Evolutionary conservation across 2,797 vertebrate species (phyloP), one percentile per base, ranked within the genome.

Genomic region (Phataginus tricuspis): DNA sequence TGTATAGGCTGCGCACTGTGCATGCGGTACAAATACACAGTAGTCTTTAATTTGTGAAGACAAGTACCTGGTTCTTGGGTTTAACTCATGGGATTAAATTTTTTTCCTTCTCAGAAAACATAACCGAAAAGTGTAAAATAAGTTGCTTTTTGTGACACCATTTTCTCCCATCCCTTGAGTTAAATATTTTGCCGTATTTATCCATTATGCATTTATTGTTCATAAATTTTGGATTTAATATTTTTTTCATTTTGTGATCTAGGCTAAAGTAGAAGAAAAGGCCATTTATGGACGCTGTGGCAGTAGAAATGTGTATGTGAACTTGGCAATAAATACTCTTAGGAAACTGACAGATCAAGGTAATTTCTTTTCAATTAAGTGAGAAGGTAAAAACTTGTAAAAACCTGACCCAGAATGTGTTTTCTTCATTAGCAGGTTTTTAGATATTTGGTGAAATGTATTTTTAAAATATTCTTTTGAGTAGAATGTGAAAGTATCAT

Each of bases 261-360:
- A 99, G 99, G 99, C 99, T 2, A 94, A 99, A 45, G 97, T 93
- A 42, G 99, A 99, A 98, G 99, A 99, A 98, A 99, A 98, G 95
- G 96, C 97, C 0, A 97, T 99, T 71, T 99, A 99, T 98, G 99
- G 99, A 82, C 98, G 98, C 90, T 99, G 98, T 94, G 85, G 98
- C 69, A 99, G 99, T 98, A 99, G 98, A 97, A 98, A 99, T 53
- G 99, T 99, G 97, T 99, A 99, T 97, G 96, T 99, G 93, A 99
- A 99, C 69, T 97, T 99, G 93, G 99, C 99, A 61, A 98, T 99
- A 93, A 99, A 99, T 83, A 98, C 98, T 4, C 98, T 99, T 49
- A 99, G 99, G 98, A 99, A 97, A 93, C 97, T 99, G 84, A 99
- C 98, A 98, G 98, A 99, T 95, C 98, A 98, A 95, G 98, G 92